Percentiles rank a stretch among this genome's conserved stretches.
Evolutionary conservation across 2,888 invertebrate species (phyloP).

Genomic region (Hemithea aestivaria): DNA sequence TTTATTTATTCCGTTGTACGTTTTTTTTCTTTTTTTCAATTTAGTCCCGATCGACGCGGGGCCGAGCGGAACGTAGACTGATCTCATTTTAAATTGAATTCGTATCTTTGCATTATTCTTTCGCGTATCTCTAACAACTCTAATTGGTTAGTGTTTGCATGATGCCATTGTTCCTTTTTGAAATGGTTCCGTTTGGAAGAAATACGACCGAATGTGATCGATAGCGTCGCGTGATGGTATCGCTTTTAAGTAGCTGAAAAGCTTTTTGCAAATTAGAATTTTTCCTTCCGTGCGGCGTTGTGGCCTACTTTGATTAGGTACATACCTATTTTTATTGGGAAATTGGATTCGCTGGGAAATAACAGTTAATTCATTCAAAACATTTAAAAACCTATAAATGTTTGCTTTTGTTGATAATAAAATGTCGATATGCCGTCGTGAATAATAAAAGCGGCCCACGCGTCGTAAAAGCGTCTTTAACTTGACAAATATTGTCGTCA

Average conservation of each 20-base stretch:
- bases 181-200: constrained; percentile 47
- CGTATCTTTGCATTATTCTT: constrained; percentile 68
- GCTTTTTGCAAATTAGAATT: constrained; percentile 62
- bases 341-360: too few relatives aligned
- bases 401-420: too few relatives aligned
- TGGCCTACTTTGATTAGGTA: constrained; percentile 25
- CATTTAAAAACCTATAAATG: too few relatives aligned
- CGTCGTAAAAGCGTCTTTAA: too few relatives aligned
- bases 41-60: constrained; percentile 71
- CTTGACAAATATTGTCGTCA: too few relatives aligned
- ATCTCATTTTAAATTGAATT: constrained; percentile 76
- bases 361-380: too few relatives aligned
- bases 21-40: constrained; percentile 70
- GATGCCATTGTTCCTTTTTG: constrained; percentile 60
- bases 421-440: too few relatives aligned
- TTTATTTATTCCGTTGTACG: constrained; percentile 70
- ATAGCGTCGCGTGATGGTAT: constrained; percentile 59
- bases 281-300: constrained; percentile 36
- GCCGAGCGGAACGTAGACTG: constrained; percentile 70
- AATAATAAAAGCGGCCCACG: too few relatives aligned
- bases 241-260: constrained; percentile 53
- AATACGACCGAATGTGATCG: constrained; percentile 47
- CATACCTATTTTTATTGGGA: too few relatives aligned
- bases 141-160: constrained; percentile 72
- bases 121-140: constrained; percentile 59